These are phyloP conservation scores for Miltochrista miniata DNA, from an alignment of 2,888 invertebrate genomes.

Conservation along the genomic window DNA sequence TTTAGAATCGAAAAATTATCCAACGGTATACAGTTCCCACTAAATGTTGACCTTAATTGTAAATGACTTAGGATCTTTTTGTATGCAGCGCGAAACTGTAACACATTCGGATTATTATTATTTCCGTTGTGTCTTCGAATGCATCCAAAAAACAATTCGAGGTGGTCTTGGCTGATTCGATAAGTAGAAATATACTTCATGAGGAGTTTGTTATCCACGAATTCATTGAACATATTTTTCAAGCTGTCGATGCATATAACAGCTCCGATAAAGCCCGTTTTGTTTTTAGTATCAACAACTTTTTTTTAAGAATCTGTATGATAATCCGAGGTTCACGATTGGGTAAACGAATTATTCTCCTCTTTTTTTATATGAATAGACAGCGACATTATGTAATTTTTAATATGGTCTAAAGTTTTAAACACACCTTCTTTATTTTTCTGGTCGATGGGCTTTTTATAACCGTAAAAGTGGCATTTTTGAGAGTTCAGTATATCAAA, in stretches of 20 bases:
- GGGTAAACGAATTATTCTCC: slow-evolving; percentile 5
- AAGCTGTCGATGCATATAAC: slow-evolving; percentile 20
- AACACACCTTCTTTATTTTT: slow-evolving; percentile 4
- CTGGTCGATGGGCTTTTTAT: slow-evolving; percentile 4
- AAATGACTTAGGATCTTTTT: slow-evolving; percentile 15
- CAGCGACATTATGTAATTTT: slow-evolving; percentile 7
- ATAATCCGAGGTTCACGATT: background rate
- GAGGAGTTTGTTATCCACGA: slow-evolving; percentile 10
- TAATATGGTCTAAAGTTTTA: slow-evolving; percentile 5
- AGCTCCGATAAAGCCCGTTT: slow-evolving; percentile 23
- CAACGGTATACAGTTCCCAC: slow-evolving; percentile 17
- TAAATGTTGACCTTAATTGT: slow-evolving; percentile 17
- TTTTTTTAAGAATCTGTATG: background rate
- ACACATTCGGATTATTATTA: slow-evolving; percentile 16
- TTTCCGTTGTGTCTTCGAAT: slow-evolving; percentile 12
- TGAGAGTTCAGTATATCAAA: slow-evolving; percentile 14
- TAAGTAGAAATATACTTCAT: slow-evolving; percentile 19
- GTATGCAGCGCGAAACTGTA: slow-evolving; percentile 3
- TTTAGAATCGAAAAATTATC: slow-evolving; percentile 14
- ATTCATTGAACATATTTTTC: slow-evolving; percentile 8
- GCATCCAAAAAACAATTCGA: slow-evolving; percentile 16
- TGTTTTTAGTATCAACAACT: slow-evolving; percentile 9
- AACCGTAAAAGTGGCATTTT: slow-evolving; percentile 13
- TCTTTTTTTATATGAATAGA: slow-evolving; percentile 7
- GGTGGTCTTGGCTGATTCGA: slow-evolving; percentile 22